Percentiles rank a stretch among this genome's conserved stretches.
Evolutionary conservation across 1,140 invertebrate species (phyloP).

Genomic region (Psix sp.): DNA sequence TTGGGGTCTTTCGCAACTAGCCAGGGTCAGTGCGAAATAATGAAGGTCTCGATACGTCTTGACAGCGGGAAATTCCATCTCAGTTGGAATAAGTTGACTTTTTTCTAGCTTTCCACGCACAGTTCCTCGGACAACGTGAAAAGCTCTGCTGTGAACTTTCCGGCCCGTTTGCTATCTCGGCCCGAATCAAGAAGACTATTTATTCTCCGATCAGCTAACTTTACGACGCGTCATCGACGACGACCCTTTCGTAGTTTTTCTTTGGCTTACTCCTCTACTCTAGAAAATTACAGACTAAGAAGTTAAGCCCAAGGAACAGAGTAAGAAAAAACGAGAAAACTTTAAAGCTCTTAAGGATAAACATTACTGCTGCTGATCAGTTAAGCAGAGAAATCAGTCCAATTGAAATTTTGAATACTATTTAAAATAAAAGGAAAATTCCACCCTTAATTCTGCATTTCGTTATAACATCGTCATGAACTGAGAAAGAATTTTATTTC

Average conservation of each 20-base stretch:
- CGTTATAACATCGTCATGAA: too few relatives aligned
- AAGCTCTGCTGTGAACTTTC: constrained; percentile 46
- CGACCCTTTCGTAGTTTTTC: constrained; percentile 45
- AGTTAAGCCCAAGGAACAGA: constrained; percentile 6
- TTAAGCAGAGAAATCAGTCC: too few relatives aligned
- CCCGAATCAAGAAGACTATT: constrained; percentile 59
- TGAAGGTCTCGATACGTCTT: constrained; percentile 65
- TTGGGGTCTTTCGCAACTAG: constrained; percentile 19
- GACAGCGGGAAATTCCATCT: constrained; percentile 65
- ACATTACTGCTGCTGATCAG: constrained; percentile 14
- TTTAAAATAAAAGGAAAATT: too few relatives aligned
- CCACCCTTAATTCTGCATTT: too few relatives aligned
- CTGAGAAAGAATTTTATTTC: too few relatives aligned
- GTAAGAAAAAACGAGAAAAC: constrained; percentile 16
- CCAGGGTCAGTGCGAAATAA: constrained; percentile 65
- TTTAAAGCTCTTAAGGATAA: constrained; percentile 24
- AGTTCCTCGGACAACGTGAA: constrained; percentile 42
- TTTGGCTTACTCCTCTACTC: constrained; percentile 5
- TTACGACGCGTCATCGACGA: constrained; percentile 51
- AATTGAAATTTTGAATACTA: too few relatives aligned
- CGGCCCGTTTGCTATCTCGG: constrained; percentile 51
- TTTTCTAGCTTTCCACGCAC: constrained; percentile 56
- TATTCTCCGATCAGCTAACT: constrained; percentile 53
- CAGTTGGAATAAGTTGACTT: constrained; percentile 63
- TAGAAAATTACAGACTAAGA: constrained; percentile 31